A percentile compares a stretch with the other conserved stretches of the same genome.
phyloP scores from a whole-genome alignment of 2,888 invertebrate genomes.

The Ptilodon capucinus region DNA sequence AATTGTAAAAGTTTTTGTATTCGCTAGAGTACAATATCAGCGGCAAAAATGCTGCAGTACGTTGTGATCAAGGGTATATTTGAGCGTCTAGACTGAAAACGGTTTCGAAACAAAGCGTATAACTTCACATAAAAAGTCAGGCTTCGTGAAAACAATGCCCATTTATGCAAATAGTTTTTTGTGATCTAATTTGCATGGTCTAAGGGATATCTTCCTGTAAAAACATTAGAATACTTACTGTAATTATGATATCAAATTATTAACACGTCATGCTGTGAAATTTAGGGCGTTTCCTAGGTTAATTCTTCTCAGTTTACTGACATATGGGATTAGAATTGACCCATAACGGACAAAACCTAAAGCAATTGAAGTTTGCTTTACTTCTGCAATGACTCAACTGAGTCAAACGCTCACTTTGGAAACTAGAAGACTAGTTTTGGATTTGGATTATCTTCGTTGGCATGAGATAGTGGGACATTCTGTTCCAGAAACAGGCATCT shows the following conservation, averaged over 20 bases:
- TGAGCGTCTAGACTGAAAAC: conserved; percentile 19
- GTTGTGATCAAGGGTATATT: background rate
- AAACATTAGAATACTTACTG: too few species aligned
- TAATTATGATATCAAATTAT: too few species aligned
- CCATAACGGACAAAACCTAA: too few species aligned
- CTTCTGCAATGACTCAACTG: background rate
- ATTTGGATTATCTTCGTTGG: background rate
- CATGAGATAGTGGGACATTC: background rate
- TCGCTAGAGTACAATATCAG: too few species aligned
- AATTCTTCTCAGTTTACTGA: too few species aligned
- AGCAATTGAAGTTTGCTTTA: background rate
- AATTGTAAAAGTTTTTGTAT: too few species aligned
- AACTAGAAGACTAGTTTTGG: background rate
- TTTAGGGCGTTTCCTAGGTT: too few species aligned
- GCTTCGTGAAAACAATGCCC: conserved; percentile 9
- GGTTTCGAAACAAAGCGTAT: background rate
- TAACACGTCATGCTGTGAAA: too few species aligned
- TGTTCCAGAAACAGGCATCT: background rate
- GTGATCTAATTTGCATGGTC: background rate
- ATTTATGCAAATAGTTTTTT: background rate
- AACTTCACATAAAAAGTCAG: conserved; percentile 15
- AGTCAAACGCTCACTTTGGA: background rate
- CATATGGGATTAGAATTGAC: too few species aligned
- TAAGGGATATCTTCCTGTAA: too few species aligned
- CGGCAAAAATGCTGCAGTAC: background rate